A percentile compares a stretch with the other conserved stretches of the same genome.
Evolutionary conservation across 2,888 invertebrate genomes (phyloP).

Genomic region (Eilema caniola): DNA sequence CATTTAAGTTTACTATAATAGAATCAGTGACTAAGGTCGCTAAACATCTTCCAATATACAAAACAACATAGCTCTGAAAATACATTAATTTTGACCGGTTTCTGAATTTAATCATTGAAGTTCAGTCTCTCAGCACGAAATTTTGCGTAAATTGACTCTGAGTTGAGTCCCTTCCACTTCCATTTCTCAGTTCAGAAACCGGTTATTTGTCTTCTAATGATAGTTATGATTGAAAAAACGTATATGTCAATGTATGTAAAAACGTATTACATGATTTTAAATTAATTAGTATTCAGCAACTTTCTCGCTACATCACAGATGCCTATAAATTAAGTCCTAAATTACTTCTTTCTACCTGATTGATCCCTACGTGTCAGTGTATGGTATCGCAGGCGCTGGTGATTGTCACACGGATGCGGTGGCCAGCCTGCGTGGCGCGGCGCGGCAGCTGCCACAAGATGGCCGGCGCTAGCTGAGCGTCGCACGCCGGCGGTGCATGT

Average conservation of each 20-base stretch:
- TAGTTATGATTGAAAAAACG: no score
- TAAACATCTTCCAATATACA: background rate
- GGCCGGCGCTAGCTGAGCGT: constrained; percentile 72
- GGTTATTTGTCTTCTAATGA: no score
- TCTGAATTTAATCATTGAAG: no score
- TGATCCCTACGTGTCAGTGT: constrained; percentile 11
- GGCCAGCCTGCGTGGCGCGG: constrained; percentile 49
- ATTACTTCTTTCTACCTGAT: background rate
- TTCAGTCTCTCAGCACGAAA: no score
- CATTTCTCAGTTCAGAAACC: no score
- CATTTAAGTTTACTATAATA: background rate
- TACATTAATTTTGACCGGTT: background rate
- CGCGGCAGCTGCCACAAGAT: constrained; percentile 58
- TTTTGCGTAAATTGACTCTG: no score
- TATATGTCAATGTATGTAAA: no score
- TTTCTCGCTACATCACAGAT: background rate
- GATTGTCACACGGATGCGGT: constrained; percentile 74
- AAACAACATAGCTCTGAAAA: background rate
- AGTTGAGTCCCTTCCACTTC: no score
- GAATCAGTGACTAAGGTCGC: background rate
- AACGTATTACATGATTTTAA: no score
- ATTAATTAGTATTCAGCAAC: no score
- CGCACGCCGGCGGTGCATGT: constrained; percentile 89
- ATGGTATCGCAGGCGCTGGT: constrained; percentile 67
- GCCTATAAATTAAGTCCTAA: background rate